Evolutionary conservation across 2,888 invertebrate species (phyloP), one percentile per base, ranked within the genome.

Genomic region (Calameuta pallipes): DNA sequence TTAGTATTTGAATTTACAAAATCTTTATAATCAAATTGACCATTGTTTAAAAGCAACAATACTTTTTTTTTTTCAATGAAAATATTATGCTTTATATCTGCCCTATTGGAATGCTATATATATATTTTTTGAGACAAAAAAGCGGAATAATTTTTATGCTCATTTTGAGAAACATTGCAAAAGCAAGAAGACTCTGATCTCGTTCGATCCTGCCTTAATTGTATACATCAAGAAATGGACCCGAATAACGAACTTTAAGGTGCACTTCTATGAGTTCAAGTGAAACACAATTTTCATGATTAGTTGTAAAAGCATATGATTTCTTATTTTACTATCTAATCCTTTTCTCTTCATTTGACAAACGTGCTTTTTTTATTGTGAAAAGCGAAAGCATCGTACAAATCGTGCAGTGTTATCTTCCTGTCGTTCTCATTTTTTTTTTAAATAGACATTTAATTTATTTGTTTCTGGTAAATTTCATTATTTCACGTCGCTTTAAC

Each of bases 21-120:
- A 71, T 34, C 15, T 71, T 71, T 34, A 71, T 12, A 71, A 12
- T 71, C 23, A 71, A 71, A 71, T 71, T 71, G 71, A 71, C 71
- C 71, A 56, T 56, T 23, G 56, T 56, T 23, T 56, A 23, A 56
- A 56, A 56, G 56, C 56, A 56, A 56, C 15, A 56, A 23, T 56
- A 41, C 15, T 74, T 73, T 79, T 76, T 73, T 36, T 15, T 80
- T 11, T 31, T 79, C 6, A 56, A 56, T 23, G 2, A 23, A 56
- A 56, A 23, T 23, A 56, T 56, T 2, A 56, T 56, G 9, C 23
- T 23, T 56, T 2, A 41, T 23, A 6, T 23, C 15, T 41, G 6
- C 6, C 6, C 23, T 56, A 23, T 23, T 56, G 9, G 23, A 56
- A 9, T 6, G 23, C 23, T 56, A 1, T 56, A 56, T 56, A 23